These are phyloP conservation scores for Eulemur coronatus DNA, from an alignment of 2,797 vertebrate genomes.

Conservation along the genomic window DNA sequence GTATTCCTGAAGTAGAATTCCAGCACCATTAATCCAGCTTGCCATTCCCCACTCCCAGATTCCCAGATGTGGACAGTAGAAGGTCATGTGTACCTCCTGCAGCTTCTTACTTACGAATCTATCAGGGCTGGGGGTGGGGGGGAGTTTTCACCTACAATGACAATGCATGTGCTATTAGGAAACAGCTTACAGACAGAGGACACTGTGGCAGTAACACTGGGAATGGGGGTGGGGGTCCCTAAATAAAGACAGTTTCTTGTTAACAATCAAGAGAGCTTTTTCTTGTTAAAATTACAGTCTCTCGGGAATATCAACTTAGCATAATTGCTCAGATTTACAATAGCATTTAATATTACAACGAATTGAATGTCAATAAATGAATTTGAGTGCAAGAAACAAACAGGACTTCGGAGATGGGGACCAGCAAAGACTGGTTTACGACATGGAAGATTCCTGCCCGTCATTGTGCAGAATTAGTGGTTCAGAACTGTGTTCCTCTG, in stretches of 20 bases:
- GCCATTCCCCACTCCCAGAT: not conserved
- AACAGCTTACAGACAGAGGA: not conserved
- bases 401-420: not conserved
- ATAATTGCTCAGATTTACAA: not conserved
- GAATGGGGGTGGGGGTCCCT: too few species aligned
- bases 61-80: not conserved
- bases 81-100: not conserved
- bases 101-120: not conserved
- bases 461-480: not conserved
- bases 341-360: not conserved
- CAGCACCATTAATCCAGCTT: not conserved
- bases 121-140: not conserved
- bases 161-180: not conserved
- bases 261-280: not conserved
- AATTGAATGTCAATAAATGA: not conserved
- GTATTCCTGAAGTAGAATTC: not conserved
- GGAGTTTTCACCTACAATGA: not conserved
- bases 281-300: not conserved
- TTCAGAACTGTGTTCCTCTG: too few species aligned
- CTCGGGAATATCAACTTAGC: not conserved
- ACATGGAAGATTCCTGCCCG: not conserved
- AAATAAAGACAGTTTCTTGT: not conserved
- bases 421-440: not conserved
- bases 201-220: not conserved
- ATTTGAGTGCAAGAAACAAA: constrained; percentile 12